Conservation (phyloP, 92 coral and sea anemone species). For the Parazoanthus darwini region DNA sequence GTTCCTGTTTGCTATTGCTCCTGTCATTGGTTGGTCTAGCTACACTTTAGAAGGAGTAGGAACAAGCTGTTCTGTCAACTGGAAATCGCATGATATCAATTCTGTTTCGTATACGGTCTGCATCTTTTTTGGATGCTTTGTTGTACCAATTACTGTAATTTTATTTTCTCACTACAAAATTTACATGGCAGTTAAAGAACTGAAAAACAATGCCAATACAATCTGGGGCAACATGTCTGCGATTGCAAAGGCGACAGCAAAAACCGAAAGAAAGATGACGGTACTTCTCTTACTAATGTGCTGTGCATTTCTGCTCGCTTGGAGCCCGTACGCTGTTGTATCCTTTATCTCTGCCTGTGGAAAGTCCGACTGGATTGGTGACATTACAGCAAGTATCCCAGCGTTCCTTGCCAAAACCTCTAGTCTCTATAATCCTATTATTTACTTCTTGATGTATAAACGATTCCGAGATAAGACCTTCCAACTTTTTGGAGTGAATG, state of each 20-base stretch:
- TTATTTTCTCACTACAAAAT: conserved; percentile 50
- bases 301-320: conserved; percentile 71
- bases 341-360: conserved; percentile 47
- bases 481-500: background rate
- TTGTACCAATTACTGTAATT: conserved; percentile 56
- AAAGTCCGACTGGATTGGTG: conserved; percentile 5
- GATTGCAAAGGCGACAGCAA: conserved; percentile 55
- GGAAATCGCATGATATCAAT: conserved; percentile 41
- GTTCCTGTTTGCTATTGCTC: conserved; percentile 56
- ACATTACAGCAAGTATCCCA: conserved; percentile 49
- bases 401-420: conserved; percentile 77
- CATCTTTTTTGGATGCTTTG: conserved; percentile 66
- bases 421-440: conserved; percentile 68
- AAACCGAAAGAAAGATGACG: conserved; percentile 47
- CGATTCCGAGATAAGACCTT: conserved; percentile 46
- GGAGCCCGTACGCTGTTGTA: conserved; percentile 87
- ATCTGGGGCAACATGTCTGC: conserved; percentile 62
- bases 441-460: conserved; percentile 74
- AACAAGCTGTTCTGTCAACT: conserved; percentile 69
- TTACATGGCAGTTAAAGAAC: conserved; percentile 43
- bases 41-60: conserved; percentile 69
- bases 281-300: conserved; percentile 54
- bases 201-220: conserved; percentile 51
- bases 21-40: conserved; percentile 79
- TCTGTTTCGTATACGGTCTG: conserved; percentile 51